phyloP scores from a whole-genome alignment of 1,140 invertebrate species.

The Zaprionus nigranus region DNA sequence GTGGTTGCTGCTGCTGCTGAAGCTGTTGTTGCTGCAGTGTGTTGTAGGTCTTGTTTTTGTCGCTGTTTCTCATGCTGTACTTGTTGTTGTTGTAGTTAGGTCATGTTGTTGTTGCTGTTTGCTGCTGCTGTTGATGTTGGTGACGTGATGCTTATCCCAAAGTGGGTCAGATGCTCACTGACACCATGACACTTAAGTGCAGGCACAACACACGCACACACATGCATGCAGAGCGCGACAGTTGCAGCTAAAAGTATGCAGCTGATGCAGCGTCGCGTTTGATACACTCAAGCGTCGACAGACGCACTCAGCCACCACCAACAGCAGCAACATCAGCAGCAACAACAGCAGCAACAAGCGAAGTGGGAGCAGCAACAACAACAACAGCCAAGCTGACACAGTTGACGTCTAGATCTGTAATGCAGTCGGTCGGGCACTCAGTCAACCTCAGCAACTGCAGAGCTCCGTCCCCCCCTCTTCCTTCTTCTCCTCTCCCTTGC shows the following conservation, averaged over 20 bases:
- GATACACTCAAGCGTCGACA: constrained; percentile 81
- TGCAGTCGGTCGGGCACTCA: constrained; percentile 71
- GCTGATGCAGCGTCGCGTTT: constrained; percentile 72
- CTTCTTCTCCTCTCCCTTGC: background rate
- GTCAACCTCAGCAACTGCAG: constrained; percentile 58
- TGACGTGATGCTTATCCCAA: constrained; percentile 68
- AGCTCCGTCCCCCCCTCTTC: no score
- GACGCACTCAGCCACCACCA: constrained; percentile 66
- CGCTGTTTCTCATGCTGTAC: constrained; percentile 54
- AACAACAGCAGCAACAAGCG: constrained; percentile 7
- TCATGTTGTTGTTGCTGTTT: background rate
- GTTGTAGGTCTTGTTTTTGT: constrained; percentile 23
- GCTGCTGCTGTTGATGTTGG: constrained; percentile 28
- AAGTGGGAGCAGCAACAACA: constrained; percentile 37
- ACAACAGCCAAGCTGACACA: constrained; percentile 57
- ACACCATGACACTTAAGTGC: constrained; percentile 80
- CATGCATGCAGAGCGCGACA: constrained; percentile 20
- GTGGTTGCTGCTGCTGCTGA: background rate
- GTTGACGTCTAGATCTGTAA: constrained; percentile 78
- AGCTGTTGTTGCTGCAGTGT: background rate
- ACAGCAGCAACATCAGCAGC: constrained; percentile 20
- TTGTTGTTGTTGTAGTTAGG: constrained; percentile 21
- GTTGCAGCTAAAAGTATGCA: constrained; percentile 62
- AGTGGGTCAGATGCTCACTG: constrained; percentile 81
- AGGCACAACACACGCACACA: constrained; percentile 33